Base-by-base conservation (phyloP, 1,140 invertebrate species). In the Protaetia brevitarsis region DNA sequence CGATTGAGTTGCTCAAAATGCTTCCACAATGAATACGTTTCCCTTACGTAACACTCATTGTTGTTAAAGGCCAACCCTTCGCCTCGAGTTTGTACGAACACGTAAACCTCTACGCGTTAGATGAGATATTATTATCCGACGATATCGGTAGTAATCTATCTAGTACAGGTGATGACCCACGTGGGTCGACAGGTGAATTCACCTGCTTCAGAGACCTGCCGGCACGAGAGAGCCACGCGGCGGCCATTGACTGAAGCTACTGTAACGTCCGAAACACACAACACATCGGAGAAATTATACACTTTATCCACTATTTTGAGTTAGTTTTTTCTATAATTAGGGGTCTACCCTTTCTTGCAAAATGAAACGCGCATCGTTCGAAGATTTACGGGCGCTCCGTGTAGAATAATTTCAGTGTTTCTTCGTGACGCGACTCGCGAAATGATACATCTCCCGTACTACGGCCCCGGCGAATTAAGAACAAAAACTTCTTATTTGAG, bases 161-260 rank as follows among this genome's bases (percentile, higher is more conserved):
- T 63, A 63, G 61, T 63, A 63, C 61, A 63, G 61, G 61, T 63
- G 61, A 63, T 63, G 37, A 63, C 30, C 61, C 61, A 63, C 61
- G 61, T 63, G 61, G 61, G 34, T 41, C 61, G 61, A 63, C 61
- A 63, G 61, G 61, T 63, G 61, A 63, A 63, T 63, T 36, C 61
- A 63, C 61, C 61, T 63, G 61, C 61, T 63, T 27, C 23, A 31
- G 19, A 27, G 26, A 3, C 26, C 16, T 11, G 23, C 26, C 37
- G 61, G 61, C 61, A 63, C 61, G 61, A 45, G 61, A 41, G 30
- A 10, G 61, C 57, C 37, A 41, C 37, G 34, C 61, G 61, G 31
- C 57, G 57, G 57, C 57, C 57, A 28, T 59, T 59, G 57, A 59
- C 57, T 59, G 57, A 59, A 19, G 57, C 57, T 59, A 59, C 57